Conservation (phyloP, 2,888 invertebrate genomes). For the Habroteleia sp. region DNA sequence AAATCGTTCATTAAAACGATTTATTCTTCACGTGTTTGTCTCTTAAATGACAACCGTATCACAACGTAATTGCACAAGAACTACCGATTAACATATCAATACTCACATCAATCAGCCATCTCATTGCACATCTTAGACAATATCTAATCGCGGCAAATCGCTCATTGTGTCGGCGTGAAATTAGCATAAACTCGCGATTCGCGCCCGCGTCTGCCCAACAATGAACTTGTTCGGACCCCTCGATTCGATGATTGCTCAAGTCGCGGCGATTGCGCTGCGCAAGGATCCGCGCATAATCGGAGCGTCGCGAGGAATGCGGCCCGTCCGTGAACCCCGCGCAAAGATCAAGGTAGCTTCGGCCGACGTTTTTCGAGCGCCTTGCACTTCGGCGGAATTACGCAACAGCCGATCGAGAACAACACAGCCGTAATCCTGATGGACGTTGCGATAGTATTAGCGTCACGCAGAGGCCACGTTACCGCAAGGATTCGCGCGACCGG, state of each 20-base stretch:
- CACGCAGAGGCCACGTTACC: slow-evolving; percentile 62
- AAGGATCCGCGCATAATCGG: slow-evolving; percentile 52
- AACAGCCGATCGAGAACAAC: slow-evolving; percentile 48
- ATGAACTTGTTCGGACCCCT: slow-evolving; percentile 23
- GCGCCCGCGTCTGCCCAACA: slow-evolving; percentile 1
- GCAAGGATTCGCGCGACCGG: slow-evolving; percentile 34
- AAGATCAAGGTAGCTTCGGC: slow-evolving; percentile 71
- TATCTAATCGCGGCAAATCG: slow-evolving; percentile 35
- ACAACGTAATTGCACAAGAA: slow-evolving; percentile 17
- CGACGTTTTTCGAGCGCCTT: slow-evolving; percentile 48
- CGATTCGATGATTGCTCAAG: slow-evolving; percentile 6
- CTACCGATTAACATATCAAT: slow-evolving; percentile 45
- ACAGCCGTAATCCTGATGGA: slow-evolving; percentile 74
- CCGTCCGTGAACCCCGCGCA: slow-evolving; percentile 69
- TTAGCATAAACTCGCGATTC: slow-evolving; percentile 41
- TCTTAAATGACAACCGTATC: slow-evolving; percentile 16
- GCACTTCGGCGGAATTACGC: slow-evolving; percentile 68
- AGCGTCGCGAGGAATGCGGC: slow-evolving; percentile 70
- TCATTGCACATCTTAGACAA: slow-evolving; percentile 42
- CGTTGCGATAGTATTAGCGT: slow-evolving; percentile 74
- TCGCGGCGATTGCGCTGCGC: background rate
- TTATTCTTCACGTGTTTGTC: background rate
- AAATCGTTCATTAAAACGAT: background rate
- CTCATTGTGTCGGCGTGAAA: slow-evolving; percentile 26
- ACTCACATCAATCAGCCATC: slow-evolving; percentile 34